Percentiles rank a stretch among this genome's conserved stretches.
These are phyloP conservation scores for Epizoanthus scotinus DNA, from an alignment of 92 coral and sea anemone genomes.

Conservation along the genomic window DNA sequence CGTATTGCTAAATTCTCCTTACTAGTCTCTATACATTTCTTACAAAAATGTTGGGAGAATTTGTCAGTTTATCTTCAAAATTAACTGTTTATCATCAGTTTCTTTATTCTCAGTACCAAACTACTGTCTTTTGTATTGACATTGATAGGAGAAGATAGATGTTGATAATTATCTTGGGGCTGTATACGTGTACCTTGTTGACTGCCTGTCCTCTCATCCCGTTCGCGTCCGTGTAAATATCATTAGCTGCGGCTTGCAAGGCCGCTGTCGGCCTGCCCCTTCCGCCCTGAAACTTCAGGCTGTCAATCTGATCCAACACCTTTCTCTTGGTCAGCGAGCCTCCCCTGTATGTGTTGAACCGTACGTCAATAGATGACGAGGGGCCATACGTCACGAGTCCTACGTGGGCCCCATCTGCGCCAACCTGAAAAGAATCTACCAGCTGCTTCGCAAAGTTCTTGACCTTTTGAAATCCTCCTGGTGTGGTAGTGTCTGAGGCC, in stretches of 20 bases:
- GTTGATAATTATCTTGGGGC: too few relatives aligned
- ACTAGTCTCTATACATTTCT: too few relatives aligned
- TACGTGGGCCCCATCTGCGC: constrained; percentile 51
- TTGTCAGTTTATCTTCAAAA: too few relatives aligned
- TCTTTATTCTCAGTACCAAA: too few relatives aligned
- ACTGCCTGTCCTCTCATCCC: constrained; percentile 33
- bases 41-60: too few relatives aligned
- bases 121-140: too few relatives aligned
- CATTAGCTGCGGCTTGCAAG: constrained; percentile 20
- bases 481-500: constrained; percentile 51
- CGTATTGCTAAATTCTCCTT: too few relatives aligned
- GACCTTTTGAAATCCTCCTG: constrained; percentile 54
- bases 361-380: constrained; percentile 44
- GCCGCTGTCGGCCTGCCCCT: not conserved
- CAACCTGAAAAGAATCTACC: constrained; percentile 59
- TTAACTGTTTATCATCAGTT: too few relatives aligned
- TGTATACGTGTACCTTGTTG: constrained; percentile 10
- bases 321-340: constrained; percentile 29
- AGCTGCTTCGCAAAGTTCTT: constrained; percentile 62
- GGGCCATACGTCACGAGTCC: constrained; percentile 58
- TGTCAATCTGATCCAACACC: constrained; percentile 43
- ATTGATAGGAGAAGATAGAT: too few relatives aligned
- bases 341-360: constrained; percentile 59
- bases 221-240: constrained; percentile 6
- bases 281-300: constrained; percentile 37